Conservation (phyloP, 2,797 vertebrate genomes). For the Anabacerthia variegaticeps region DNA sequence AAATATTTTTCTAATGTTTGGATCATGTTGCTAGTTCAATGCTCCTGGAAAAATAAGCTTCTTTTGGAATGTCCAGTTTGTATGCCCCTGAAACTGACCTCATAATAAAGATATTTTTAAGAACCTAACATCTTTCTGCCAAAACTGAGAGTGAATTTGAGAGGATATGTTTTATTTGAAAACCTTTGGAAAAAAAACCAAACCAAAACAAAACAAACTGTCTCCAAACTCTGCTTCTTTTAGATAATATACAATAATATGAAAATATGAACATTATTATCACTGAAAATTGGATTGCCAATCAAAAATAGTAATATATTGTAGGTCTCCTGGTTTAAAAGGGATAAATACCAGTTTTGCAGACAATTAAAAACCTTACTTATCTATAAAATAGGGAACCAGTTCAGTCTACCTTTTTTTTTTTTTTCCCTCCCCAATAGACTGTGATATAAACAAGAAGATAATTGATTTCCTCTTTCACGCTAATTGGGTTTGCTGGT, state of each 20-base stretch:
- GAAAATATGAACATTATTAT: not conserved
- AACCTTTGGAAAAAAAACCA: not conserved
- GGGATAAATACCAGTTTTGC: not conserved
- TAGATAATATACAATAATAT: not conserved
- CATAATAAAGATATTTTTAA: not conserved
- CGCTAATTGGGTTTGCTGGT: not conserved
- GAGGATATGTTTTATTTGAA: not conserved
- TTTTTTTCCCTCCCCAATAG: not conserved
- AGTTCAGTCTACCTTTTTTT: not conserved
- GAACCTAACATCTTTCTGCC: not conserved
- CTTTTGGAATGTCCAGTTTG: not conserved
- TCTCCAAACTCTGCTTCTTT: not conserved
- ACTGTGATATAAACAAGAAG: not conserved
- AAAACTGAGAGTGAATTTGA: not conserved
- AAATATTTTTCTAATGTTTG: not conserved
- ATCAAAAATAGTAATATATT: not conserved
- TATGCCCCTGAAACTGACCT: not conserved
- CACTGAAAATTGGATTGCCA: not conserved
- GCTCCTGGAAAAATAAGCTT: not conserved
- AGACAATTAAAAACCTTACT: not conserved
- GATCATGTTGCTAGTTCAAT: not conserved
- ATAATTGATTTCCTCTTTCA: not conserved
- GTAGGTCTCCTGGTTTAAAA: not conserved
- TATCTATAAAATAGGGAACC: not conserved
- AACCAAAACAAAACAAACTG: no score